phyloP scores from a whole-genome alignment of 2,797 vertebrate species.

The Molossus molossus region DNA sequence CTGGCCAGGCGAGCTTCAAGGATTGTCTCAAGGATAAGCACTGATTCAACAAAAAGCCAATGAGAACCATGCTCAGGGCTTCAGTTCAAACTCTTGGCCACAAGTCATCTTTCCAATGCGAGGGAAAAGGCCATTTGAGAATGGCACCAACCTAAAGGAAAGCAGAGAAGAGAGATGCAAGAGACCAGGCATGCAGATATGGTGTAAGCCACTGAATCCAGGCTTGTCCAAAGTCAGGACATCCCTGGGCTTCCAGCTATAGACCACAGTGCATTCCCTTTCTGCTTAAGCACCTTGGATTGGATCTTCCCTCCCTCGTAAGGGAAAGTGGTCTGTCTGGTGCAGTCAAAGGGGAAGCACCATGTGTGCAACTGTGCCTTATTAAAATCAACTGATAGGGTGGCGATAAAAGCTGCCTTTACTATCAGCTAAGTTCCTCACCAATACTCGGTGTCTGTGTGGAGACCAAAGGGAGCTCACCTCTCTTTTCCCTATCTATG shows the following conservation, averaged over 20 bases:
- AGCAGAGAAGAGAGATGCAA: not conserved
- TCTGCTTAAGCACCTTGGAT: not conserved
- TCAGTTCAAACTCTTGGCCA: not conserved
- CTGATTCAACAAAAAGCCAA: slow-evolving; percentile 43
- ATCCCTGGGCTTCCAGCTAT: not conserved
- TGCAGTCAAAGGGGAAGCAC: not conserved
- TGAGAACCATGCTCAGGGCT: slow-evolving; percentile 14
- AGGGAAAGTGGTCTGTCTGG: not conserved
- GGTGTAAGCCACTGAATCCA: not conserved
- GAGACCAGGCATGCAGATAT: not conserved
- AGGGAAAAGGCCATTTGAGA: slow-evolving; percentile 6
- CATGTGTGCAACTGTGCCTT: not conserved
- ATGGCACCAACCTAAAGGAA: slow-evolving; percentile 5
- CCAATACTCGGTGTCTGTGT: not conserved
- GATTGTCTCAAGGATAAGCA: slow-evolving; percentile 69
- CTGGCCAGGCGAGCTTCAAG: slow-evolving; percentile 32
- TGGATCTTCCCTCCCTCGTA: not conserved
- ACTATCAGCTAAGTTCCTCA: not conserved
- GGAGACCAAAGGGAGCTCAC: not conserved
- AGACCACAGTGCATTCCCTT: not conserved
- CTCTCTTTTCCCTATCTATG: not conserved
- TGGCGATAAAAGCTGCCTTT: not conserved
- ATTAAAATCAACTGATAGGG: not conserved
- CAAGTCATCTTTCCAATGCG: slow-evolving; percentile 14
- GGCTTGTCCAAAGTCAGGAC: not conserved